A percentile compares a stretch with the other conserved stretches of the same genome.
Evolutionary conservation across 2,797 vertebrate genomes (phyloP).

Genomic region (Gymnothorax javanicus): DNA sequence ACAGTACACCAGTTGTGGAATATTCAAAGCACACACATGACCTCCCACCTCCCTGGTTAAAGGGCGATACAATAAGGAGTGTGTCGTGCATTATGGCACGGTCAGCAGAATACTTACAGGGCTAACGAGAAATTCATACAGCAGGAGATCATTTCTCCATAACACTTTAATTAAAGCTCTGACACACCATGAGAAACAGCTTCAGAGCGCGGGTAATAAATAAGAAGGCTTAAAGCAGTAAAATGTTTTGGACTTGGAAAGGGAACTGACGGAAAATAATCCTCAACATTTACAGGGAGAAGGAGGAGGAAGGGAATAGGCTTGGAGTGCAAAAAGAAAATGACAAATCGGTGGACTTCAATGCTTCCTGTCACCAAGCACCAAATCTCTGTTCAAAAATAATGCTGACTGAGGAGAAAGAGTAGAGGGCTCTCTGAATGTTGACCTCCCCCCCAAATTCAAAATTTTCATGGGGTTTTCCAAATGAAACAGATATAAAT

Average conservation of each 20-base stretch:
- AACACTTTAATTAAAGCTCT: constrained; percentile 3
- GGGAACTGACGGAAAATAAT: constrained; percentile 8
- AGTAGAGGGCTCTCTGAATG: constrained; percentile 45
- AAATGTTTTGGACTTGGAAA: constrained; percentile 16
- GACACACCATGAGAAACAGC: not conserved
- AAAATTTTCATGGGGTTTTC: constrained; percentile 68
- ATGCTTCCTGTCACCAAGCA: constrained; percentile 72
- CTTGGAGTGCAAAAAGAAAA: constrained; percentile 50
- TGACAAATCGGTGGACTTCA: constrained; percentile 62
- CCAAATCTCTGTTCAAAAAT: constrained; percentile 70
- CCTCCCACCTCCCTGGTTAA: not conserved
- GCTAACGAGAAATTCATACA: not conserved
- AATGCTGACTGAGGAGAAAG: constrained; percentile 69
- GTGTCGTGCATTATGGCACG: not conserved
- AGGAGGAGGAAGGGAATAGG: constrained; percentile 53
- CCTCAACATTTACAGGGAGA: constrained; percentile 20
- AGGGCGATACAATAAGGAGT: not conserved
- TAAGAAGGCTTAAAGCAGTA: not conserved
- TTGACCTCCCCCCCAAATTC: constrained; percentile 16
- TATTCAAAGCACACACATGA: too few species aligned
- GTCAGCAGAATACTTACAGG: not conserved
- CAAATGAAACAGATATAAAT: constrained; percentile 75
- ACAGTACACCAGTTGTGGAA: too few species aligned
- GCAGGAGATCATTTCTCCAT: not conserved
- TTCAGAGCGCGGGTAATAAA: not conserved